Evolutionary conservation across 1,140 invertebrate species (phyloP), one percentile per base, ranked within the genome.

Genomic region (Bombus confusus): DNA sequence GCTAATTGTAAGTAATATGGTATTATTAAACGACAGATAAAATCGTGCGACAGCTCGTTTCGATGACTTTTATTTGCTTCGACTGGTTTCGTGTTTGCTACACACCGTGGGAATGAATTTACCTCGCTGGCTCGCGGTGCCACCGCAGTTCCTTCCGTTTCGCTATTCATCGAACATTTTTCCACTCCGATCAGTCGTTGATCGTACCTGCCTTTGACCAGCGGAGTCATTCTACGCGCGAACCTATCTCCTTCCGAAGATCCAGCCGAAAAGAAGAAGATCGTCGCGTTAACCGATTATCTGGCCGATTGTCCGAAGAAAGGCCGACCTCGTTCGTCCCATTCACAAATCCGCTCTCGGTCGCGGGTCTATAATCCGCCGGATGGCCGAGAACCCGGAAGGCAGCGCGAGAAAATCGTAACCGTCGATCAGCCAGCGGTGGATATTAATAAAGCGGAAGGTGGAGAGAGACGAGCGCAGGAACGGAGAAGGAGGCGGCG

Each of bases 391-490:
- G 85, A 82, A 89, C 66, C 88, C 89, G 89, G 89, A 89, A 90
- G 88, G 62, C 75, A 74, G 37, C 66, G 73, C 88, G 89, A 90
- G 89, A 90, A 87, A 89, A 89, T 90, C 88, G 89, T 87, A 87
- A 90, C 68, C 88, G 82, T 83, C 89, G 86, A 90, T 89, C 89
- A 89, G 83, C 68, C 74, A 47, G 25, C 83, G 81, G 89, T 86
- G 88, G 89, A 89, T 89, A 90, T 90, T 90, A 89, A 90, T 90
- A 89, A 89, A 90, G 78, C 76, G 79, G 68, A 62, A 80, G 68
- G 68, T 31, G 41, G 52, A 71, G 59, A 57, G 68, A 57, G 69
- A 83, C 31, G 68, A 66, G 86, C 9, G 12, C 18, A 37, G 18
- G 22, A 25, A 37, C 22, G 12, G 78, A 82, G 59, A 28, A 64